phyloP scores from a whole-genome alignment of 2,797 vertebrate genomes.

The Sylvilagus floridanus region DNA sequence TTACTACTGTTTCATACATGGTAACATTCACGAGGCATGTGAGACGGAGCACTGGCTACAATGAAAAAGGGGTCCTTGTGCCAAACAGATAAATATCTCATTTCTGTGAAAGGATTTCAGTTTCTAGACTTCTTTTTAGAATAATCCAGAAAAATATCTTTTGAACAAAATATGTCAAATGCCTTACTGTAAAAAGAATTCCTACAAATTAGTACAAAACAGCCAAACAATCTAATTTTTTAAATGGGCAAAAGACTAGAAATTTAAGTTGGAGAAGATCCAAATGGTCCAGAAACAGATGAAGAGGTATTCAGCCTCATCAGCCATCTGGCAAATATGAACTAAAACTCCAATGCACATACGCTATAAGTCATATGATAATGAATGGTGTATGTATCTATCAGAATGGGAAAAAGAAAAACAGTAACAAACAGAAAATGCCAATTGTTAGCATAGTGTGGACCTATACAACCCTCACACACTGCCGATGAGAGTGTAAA shows the following conservation, averaged over 20 bases:
- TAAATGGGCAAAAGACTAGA: background rate
- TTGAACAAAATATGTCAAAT: background rate
- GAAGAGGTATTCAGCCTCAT: background rate
- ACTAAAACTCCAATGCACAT: background rate
- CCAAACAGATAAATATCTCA: background rate
- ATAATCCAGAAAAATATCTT: background rate
- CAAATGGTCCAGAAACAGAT: background rate
- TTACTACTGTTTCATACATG: conserved; percentile 26
- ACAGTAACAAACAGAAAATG: background rate
- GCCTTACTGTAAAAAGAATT: background rate
- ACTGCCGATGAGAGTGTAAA: background rate
- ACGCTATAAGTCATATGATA: background rate
- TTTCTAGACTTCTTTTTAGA: conserved; percentile 32
- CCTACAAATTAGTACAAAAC: background rate
- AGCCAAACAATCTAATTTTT: background rate
- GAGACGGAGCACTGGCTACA: background rate
- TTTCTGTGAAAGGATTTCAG: background rate
- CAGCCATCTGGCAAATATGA: background rate
- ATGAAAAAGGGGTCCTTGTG: background rate
- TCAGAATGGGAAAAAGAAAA: background rate
- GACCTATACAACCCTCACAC: background rate
- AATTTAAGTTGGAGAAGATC: background rate
- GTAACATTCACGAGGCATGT: background rate
- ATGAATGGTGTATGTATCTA: too few species aligned
- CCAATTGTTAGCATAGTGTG: fast-evolving